Percentiles rank a stretch among this genome's conserved stretches.
These are phyloP conservation scores for Halcyon leucocephala DNA, from an alignment of 2,797 vertebrate genomes.

Conservation along the genomic window DNA sequence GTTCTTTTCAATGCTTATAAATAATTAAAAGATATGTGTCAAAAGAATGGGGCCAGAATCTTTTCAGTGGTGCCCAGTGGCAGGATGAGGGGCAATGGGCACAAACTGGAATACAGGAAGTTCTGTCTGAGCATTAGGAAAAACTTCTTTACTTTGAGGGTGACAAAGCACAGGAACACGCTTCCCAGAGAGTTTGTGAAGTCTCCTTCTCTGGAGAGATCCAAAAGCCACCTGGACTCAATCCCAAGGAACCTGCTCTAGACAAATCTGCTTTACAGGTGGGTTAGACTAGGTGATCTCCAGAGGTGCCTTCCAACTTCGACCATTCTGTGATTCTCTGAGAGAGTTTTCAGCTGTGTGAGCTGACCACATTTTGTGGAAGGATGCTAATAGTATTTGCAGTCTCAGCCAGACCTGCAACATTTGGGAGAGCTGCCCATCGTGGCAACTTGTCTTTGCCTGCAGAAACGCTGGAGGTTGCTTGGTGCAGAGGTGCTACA, in stretches of 20 bases:
- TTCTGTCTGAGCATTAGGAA: not conserved
- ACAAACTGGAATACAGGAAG: not conserved
- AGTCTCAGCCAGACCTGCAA: not conserved
- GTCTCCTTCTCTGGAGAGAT: not conserved
- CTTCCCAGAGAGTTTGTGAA: not conserved
- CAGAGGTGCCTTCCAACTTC: not conserved
- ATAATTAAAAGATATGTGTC: not conserved
- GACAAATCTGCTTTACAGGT: not conserved
- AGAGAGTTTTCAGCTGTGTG: not conserved
- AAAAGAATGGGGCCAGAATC: not conserved
- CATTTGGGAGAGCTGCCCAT: not conserved
- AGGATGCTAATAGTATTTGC: not conserved
- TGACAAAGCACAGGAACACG: not conserved
- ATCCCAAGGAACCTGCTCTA: not conserved
- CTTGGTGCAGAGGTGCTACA: not conserved
- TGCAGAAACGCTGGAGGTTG: not conserved
- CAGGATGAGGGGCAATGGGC: not conserved
- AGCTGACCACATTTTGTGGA: not conserved
- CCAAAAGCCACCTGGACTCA: not conserved
- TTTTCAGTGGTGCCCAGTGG: not conserved
- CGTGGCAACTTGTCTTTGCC: not conserved
- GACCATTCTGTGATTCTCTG: not conserved
- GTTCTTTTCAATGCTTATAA: not conserved
- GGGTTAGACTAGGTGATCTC: not conserved
- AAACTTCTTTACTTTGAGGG: not conserved